A percentile compares a stretch with the other conserved stretches of the same genome.
These are phyloP conservation scores for Muscina levida DNA, from an alignment of 2,888 invertebrate genomes.

Conservation along the genomic window DNA sequence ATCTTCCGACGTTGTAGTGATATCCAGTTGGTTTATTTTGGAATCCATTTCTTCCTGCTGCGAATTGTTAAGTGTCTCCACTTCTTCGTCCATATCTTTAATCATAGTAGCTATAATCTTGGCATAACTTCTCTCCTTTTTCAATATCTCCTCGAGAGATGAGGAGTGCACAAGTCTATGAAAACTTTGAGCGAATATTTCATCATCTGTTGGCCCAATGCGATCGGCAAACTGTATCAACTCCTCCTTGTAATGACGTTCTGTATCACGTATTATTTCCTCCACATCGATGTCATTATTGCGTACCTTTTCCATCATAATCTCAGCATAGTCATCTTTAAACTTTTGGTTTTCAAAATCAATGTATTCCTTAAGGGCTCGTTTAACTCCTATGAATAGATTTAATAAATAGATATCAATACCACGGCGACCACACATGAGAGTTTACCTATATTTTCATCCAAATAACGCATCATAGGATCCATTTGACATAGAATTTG, in stretches of 20 bases:
- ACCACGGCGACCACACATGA: too few relatives aligned
- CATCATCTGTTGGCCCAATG: conserved; percentile 90
- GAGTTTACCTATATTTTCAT: conserved; percentile 74
- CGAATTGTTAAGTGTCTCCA: conserved; percentile 86
- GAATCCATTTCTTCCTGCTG: conserved; percentile 94
- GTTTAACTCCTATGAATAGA: conserved; percentile 70
- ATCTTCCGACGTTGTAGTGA: conserved; percentile 85
- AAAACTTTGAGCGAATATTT: conserved; percentile 83
- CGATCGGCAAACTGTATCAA: conserved; percentile 91
- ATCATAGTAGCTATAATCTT: conserved; percentile 88
- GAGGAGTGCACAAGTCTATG: conserved; percentile 88
- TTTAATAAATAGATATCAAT: background rate
- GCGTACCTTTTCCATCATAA: conserved; percentile 83
- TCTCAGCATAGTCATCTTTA: conserved; percentile 84
- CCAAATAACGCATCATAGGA: conserved; percentile 77
- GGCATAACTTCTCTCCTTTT: conserved; percentile 93
- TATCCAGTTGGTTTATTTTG: conserved; percentile 89
- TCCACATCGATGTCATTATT: conserved; percentile 86
- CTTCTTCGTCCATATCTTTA: conserved; percentile 86
- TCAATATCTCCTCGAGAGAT: conserved; percentile 92
- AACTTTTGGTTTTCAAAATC: conserved; percentile 84
- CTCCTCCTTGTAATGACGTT: conserved; percentile 90
- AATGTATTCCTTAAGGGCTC: conserved; percentile 83
- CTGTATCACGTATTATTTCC: conserved; percentile 88
- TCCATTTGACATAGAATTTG: conserved; percentile 76